These are phyloP conservation scores for Hippolais icterina DNA, from an alignment of 2,113 vertebrate species.

Conservation along the genomic window DNA sequence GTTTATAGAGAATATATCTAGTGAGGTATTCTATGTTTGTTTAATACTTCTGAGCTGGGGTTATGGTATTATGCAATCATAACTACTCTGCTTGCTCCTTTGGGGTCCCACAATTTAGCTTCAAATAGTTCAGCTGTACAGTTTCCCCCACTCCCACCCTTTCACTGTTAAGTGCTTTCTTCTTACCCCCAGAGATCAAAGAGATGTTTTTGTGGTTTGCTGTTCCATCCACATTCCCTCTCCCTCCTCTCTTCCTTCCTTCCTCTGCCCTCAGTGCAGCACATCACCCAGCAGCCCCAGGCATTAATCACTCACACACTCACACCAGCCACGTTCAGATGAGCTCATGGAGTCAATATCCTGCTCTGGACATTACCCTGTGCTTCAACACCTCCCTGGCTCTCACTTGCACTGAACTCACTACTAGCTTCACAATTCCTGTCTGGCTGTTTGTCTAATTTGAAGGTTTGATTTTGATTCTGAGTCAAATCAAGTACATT, in stretches of 20 bases:
- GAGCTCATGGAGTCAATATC: background rate
- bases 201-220: constrained; percentile 23
- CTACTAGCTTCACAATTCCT: background rate
- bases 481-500: background rate
- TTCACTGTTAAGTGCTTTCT: background rate
- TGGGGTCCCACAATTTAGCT: background rate
- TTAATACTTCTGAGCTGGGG: background rate
- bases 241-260: constrained; percentile 34
- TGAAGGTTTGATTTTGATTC: background rate
- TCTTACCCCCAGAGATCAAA: constrained; percentile 59
- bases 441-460: background rate
- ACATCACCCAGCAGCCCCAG: constrained; percentile 19
- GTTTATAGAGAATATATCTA: background rate
- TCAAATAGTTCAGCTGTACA: background rate
- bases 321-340: background rate
- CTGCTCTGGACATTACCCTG: background rate
- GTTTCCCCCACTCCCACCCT: background rate
- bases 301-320: background rate
- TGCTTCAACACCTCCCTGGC: background rate
- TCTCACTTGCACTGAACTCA: background rate
- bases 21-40: background rate
- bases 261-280: background rate
- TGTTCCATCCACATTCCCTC: background rate
- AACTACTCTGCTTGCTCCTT: background rate
- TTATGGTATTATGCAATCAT: background rate